These are phyloP conservation scores for Meiosimyza decipiens DNA, from an alignment of 2,888 invertebrate genomes.

Conservation along the genomic window DNA sequence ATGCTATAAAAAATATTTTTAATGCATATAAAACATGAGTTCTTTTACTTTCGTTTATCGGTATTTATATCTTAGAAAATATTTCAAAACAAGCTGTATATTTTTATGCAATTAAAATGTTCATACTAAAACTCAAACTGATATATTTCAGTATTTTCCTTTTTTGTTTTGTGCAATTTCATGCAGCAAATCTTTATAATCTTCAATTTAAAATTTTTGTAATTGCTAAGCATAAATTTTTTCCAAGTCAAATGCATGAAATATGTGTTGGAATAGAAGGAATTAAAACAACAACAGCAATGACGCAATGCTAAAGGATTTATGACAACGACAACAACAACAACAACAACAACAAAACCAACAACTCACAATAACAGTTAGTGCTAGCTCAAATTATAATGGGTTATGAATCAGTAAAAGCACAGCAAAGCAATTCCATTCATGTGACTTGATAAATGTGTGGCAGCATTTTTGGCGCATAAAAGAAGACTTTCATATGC, in stretches of 20 bases:
- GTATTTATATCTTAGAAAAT: too few relatives aligned
- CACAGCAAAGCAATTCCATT: slow-evolving; percentile 31
- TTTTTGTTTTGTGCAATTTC: neutral
- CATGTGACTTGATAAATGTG: slow-evolving; percentile 35
- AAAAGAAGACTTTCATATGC: too few relatives aligned
- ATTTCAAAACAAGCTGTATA: too few relatives aligned
- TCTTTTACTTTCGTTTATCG: too few relatives aligned
- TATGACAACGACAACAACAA: slow-evolving; percentile 4
- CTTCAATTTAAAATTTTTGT: slow-evolving; percentile 21
- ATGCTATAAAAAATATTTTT: too few relatives aligned
- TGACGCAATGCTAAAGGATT: slow-evolving; percentile 5
- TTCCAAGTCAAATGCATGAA: slow-evolving; percentile 29
- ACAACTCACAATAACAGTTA: neutral
- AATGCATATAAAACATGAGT: too few relatives aligned
- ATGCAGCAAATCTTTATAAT: slow-evolving; percentile 6
- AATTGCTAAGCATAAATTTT: slow-evolving; percentile 34
- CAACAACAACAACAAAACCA: neutral
- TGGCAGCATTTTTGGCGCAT: slow-evolving; percentile 33
- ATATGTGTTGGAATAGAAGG: neutral
- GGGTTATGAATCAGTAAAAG: slow-evolving; percentile 33
- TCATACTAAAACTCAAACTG: too few relatives aligned
- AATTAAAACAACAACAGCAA: neutral
- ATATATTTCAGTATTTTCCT: too few relatives aligned
- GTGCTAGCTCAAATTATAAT: neutral
- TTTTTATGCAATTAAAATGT: too few relatives aligned